Percentiles rank a stretch among this genome's conserved stretches.
phyloP scores from a whole-genome alignment of 2,113 vertebrate species.

The Nycticebus coucang region DNA sequence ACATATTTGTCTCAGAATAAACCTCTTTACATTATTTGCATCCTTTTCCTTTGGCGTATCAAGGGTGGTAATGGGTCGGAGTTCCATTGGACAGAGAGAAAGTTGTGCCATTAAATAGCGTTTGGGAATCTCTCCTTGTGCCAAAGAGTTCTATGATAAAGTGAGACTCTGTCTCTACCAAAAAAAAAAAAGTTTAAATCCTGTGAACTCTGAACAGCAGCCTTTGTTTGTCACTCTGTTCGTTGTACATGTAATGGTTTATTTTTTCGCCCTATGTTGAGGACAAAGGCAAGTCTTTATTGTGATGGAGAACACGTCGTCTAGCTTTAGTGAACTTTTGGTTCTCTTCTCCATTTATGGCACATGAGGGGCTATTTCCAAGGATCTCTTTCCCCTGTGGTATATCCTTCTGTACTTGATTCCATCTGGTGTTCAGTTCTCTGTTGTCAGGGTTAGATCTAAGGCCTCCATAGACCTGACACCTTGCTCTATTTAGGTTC shows the following conservation, averaged over 20 bases:
- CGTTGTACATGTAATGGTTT: neutral
- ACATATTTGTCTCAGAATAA: neutral
- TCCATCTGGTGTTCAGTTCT: neutral
- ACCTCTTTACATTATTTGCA: too few relatives aligned
- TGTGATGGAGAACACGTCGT: too few relatives aligned
- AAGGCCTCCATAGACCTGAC: neutral
- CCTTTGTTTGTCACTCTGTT: neutral
- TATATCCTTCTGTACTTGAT: neutral
- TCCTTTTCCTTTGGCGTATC: too few relatives aligned
- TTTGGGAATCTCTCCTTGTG: neutral
- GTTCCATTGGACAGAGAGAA: neutral
- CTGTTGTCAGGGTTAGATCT: neutral
- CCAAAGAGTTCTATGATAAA: neutral
- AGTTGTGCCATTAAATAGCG: neutral
- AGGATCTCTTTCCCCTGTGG: neutral
- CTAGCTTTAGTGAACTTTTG: neutral
- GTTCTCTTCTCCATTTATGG: neutral
- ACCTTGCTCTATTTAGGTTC: neutral
- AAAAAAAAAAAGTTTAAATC: neutral
- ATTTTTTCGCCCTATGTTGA: too few relatives aligned
- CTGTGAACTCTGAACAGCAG: neutral
- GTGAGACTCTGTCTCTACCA: too few relatives aligned
- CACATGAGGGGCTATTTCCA: neutral
- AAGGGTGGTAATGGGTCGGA: neutral
- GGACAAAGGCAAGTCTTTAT: neutral